Conservation (phyloP, 2,113 vertebrate species). For the Danionella cerebrum region DNA sequence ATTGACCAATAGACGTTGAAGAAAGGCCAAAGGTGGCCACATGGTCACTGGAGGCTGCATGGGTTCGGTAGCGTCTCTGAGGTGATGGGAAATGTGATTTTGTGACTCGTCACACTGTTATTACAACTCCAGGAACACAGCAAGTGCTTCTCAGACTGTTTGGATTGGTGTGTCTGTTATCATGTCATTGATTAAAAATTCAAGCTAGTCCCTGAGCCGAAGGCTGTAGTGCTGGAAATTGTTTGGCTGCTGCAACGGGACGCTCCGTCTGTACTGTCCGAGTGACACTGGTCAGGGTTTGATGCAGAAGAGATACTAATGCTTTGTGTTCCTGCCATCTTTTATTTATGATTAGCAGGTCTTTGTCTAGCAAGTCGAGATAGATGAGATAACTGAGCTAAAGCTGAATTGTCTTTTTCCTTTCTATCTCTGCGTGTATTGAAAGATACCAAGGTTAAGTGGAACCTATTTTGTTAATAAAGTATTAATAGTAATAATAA, state of each 20-base stretch:
- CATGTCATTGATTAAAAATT: neutral
- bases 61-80: slow-evolving; percentile 11
- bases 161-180: neutral
- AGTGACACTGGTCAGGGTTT: neutral
- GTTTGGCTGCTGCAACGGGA: too few relatives aligned
- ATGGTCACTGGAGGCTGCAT: slow-evolving; percentile 30
- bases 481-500: too few relatives aligned
- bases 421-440: too few relatives aligned
- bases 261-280: neutral
- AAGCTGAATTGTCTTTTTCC: neutral
- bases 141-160: neutral
- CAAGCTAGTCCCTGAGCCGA: neutral
- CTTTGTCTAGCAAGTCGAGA: slow-evolving; percentile 27
- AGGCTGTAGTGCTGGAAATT: neutral
- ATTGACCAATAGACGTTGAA: neutral
- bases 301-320: neutral
- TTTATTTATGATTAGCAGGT: slow-evolving; percentile 34
- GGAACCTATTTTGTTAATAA: too few relatives aligned
- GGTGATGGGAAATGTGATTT: slow-evolving; percentile 24
- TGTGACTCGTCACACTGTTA: neutral
- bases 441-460: too few relatives aligned
- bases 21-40: slow-evolving; percentile 29
- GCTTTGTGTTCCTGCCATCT: slow-evolving; percentile 10
- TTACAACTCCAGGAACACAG: slow-evolving; percentile 25
- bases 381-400: neutral